Evolutionary conservation across 2,888 invertebrate species (phyloP).

Genomic region (Oxytorus armatus): DNA sequence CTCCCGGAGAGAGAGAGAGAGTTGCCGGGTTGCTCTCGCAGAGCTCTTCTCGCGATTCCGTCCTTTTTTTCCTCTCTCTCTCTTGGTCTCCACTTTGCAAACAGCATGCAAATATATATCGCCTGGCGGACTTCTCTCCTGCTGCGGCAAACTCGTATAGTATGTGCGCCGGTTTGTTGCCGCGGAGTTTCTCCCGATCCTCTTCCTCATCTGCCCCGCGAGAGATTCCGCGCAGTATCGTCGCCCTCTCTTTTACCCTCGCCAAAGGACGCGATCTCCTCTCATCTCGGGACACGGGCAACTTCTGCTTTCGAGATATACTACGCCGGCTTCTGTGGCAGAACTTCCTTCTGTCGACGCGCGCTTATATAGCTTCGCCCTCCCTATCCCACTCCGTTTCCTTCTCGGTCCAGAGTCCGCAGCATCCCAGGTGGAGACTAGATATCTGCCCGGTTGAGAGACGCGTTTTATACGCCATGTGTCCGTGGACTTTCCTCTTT

Average conservation of each 20-base stretch:
- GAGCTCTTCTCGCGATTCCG: conserved; percentile 42
- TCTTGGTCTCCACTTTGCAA: conserved; percentile 72
- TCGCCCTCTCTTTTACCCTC: conserved; percentile 47
- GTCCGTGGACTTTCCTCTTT: conserved; percentile 24
- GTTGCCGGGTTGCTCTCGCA: conserved; percentile 37
- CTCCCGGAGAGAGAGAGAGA: conserved; percentile 56
- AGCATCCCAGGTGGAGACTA: conserved; percentile 32
- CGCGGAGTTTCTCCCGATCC: conserved; percentile 45
- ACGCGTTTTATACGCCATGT: conserved; percentile 6
- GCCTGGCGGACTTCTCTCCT: conserved; percentile 69
- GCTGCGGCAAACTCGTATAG: conserved; percentile 62
- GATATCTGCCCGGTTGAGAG: conserved; percentile 11
- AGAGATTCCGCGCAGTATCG: conserved; percentile 35
- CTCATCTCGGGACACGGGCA: conserved; percentile 63
- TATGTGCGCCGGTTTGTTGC: conserved; percentile 57
- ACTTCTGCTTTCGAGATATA: conserved; percentile 66
- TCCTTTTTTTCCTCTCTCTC: conserved; percentile 26
- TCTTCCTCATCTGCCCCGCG: conserved; percentile 45
- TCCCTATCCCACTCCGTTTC: conserved; percentile 37
- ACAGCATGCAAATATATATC: conserved; percentile 83
- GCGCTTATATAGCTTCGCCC: conserved; percentile 50
- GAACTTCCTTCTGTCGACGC: conserved; percentile 66
- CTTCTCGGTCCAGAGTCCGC: conserved; percentile 11
- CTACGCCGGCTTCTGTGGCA: conserved; percentile 63
- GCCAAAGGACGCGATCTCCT: conserved; percentile 60